A percentile compares a stretch with the other conserved stretches of the same genome.
Evolutionary conservation across 2,797 vertebrate species (phyloP).

Genomic region (Microcaecilia unicolor): DNA sequence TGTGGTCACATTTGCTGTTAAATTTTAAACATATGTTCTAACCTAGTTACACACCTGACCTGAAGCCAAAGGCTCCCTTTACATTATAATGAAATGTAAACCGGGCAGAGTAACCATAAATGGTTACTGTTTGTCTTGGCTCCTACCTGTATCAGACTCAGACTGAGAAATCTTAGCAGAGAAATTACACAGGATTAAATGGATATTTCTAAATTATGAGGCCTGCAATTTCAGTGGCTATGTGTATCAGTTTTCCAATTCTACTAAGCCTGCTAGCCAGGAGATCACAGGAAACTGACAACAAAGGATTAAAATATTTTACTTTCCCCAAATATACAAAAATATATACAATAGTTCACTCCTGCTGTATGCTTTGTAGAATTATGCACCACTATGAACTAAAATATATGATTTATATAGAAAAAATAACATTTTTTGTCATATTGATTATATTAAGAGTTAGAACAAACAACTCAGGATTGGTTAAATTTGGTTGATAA

Average conservation of each 20-base stretch:
- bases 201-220: constrained; percentile 65
- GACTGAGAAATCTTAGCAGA: constrained; percentile 55
- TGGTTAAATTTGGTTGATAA: constrained; percentile 44
- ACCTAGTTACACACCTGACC: constrained; percentile 46
- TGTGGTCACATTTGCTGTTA: constrained; percentile 29
- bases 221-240: constrained; percentile 54
- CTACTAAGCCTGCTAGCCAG: constrained; percentile 45
- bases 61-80: constrained; percentile 53
- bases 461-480: constrained; percentile 29
- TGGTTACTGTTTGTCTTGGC: constrained; percentile 61
- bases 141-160: constrained; percentile 65
- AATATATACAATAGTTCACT: no score
- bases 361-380: no score
- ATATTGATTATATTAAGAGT: no score
- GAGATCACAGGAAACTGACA: constrained; percentile 46
- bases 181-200: constrained; percentile 65
- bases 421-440: no score
- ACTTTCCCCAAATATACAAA: constrained; percentile 27
- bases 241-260: constrained; percentile 57
- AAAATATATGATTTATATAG: constrained; percentile 43
- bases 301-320: constrained; percentile 44
- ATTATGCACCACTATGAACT: no score
- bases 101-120: constrained; percentile 51
- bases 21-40: constrained; percentile 47
- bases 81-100: constrained; percentile 57